These are phyloP conservation scores for Prosopocoilus inquinatus DNA, from an alignment of 2,888 invertebrate species.

Conservation along the genomic window DNA sequence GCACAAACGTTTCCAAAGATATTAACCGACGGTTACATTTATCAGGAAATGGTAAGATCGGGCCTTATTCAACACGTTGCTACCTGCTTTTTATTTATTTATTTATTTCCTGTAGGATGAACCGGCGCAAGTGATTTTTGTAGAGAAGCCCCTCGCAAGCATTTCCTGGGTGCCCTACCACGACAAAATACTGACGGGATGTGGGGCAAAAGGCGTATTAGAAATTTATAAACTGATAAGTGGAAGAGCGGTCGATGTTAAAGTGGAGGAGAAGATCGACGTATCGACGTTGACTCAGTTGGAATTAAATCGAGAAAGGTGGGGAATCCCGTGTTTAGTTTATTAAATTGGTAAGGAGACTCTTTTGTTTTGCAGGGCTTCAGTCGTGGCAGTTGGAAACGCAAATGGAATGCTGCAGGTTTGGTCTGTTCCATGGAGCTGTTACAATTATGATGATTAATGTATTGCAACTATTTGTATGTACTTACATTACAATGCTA, in stretches of 20 bases:
- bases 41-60: too few relatives aligned
- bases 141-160: constrained; percentile 34
- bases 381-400: constrained; percentile 41
- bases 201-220: constrained; percentile 39
- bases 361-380: constrained; percentile 35
- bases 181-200: constrained; percentile 43
- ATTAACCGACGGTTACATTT: too few relatives aligned
- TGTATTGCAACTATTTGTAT: background rate
- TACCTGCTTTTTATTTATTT: background rate
- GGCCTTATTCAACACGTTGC: too few relatives aligned
- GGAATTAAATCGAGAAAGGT: constrained; percentile 34
- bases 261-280: constrained; percentile 21
- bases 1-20: too few relatives aligned
- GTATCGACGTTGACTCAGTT: constrained; percentile 23
- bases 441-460: constrained; percentile 11
- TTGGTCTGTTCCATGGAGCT: constrained; percentile 46
- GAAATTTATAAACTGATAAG: constrained; percentile 43
- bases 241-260: constrained; percentile 35
- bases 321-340: constrained; percentile 5
- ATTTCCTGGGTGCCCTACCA: constrained; percentile 43
- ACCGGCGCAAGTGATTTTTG: constrained; percentile 45
- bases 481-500: background rate
- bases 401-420: constrained; percentile 42
- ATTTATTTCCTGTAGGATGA: constrained; percentile 46
- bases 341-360: constrained; percentile 7